phyloP scores from a whole-genome alignment of 2,113 vertebrate species.

The Myiopsitta monachus region DNA sequence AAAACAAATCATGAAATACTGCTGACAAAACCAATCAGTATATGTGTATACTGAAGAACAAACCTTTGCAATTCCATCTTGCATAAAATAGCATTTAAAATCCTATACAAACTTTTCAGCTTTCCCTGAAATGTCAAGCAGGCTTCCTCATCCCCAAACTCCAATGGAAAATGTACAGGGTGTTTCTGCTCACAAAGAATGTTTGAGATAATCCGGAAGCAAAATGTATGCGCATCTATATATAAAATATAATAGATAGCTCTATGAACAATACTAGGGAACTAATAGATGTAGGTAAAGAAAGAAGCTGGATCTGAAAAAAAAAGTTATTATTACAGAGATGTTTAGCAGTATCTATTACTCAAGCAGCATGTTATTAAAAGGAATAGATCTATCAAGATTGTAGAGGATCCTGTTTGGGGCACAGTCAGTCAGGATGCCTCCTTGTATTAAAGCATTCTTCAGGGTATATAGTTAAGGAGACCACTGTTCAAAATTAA shows the following conservation, averaged over 20 bases:
- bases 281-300: background rate
- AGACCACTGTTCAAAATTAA: background rate
- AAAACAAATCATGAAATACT: conserved; percentile 64
- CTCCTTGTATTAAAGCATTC: background rate
- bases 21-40: conserved; percentile 49
- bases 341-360: background rate
- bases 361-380: background rate
- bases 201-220: conserved; percentile 13
- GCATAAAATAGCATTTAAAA: conserved; percentile 30
- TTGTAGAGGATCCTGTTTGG: background rate
- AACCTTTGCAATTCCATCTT: background rate
- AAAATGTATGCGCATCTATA: background rate
- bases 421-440: background rate
- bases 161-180: background rate
- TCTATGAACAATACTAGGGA: background rate
- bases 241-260: background rate
- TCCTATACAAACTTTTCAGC: background rate
- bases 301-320: background rate
- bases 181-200: background rate
- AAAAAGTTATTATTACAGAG: background rate
- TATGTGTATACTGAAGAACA: conserved; percentile 43
- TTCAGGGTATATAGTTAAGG: background rate
- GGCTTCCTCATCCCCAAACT: background rate
- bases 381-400: background rate
- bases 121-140: conserved; percentile 34